Conservation (phyloP, 2,888 invertebrate genomes). For the Mesochorus sp. region DNA sequence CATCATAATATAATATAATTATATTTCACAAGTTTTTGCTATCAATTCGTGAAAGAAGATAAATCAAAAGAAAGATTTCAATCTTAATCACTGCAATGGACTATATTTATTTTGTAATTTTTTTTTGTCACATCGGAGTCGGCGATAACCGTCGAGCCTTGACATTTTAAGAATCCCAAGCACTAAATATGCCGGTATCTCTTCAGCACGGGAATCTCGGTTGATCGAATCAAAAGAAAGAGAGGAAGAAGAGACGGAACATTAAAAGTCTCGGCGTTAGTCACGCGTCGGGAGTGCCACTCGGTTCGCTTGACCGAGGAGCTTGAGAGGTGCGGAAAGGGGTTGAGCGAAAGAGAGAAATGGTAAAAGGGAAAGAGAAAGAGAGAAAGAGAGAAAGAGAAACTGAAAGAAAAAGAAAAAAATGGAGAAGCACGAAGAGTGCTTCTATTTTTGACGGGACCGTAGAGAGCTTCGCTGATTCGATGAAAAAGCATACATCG, state of each 20-base stretch:
- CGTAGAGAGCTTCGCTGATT: slow-evolving; percentile 32
- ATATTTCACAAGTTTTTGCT: too few relatives aligned
- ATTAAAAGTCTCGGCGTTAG: slow-evolving; percentile 49
- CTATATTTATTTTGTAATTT: too few relatives aligned
- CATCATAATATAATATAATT: too few relatives aligned
- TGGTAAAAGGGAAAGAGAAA: slow-evolving; percentile 16
- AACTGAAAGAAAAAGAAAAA: neutral
- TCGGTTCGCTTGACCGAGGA: slow-evolving; percentile 42
- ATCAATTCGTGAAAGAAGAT: too few relatives aligned
- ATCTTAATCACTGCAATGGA: too few relatives aligned
- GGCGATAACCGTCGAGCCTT: slow-evolving; percentile 3
- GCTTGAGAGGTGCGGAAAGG: slow-evolving; percentile 12
- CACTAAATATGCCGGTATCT: slow-evolving; percentile 30
- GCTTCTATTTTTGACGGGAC: slow-evolving; percentile 56
- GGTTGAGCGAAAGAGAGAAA: slow-evolving; percentile 11
- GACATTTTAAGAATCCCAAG: slow-evolving; percentile 26
- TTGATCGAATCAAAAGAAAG: slow-evolving; percentile 15
- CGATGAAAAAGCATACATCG: slow-evolving; percentile 40
- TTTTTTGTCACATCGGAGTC: neutral
- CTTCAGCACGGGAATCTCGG: slow-evolving; percentile 25
- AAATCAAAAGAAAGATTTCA: too few relatives aligned
- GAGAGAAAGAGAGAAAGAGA: slow-evolving; percentile 1
- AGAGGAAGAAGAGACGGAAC: slow-evolving; percentile 4
- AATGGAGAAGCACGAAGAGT: slow-evolving; percentile 9
- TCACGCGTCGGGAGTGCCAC: slow-evolving; percentile 53